A percentile compares a stretch with the other conserved stretches of the same genome.
Evolutionary conservation across 2,797 vertebrate species (phyloP).

Genomic region (Pipistrellus pygmaeus): DNA sequence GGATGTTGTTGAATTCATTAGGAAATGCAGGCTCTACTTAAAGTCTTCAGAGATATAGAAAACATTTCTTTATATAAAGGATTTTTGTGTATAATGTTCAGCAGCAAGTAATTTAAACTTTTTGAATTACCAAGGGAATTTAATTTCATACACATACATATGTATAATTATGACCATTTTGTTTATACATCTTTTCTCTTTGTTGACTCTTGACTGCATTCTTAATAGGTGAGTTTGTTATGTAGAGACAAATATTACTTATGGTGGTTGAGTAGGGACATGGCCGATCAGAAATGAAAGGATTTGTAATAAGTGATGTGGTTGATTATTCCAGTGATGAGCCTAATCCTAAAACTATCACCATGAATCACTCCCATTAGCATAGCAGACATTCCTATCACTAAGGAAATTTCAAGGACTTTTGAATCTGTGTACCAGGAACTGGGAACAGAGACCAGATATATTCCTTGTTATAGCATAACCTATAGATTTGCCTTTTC

Average conservation of each 20-base stretch:
- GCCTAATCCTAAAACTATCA: not conserved
- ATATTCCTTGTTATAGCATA: not conserved
- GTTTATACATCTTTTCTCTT: constrained; percentile 7
- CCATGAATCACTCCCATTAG: not conserved
- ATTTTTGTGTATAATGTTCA: constrained; percentile 31
- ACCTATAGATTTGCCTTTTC: not conserved
- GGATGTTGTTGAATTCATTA: constrained; percentile 41
- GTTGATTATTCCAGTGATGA: constrained; percentile 10
- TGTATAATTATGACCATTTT: constrained; percentile 26
- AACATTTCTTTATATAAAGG: constrained; percentile 46
- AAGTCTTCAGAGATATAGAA: constrained; percentile 31
- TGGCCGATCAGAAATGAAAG: not conserved
- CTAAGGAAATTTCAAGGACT: not conserved
- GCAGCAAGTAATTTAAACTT: constrained; percentile 40
- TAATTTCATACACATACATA: not conserved
- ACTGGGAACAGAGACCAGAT: not conserved
- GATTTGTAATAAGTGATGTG: constrained; percentile 3
- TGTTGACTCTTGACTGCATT: not conserved
- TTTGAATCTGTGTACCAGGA: not conserved
- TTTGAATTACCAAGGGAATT: constrained; percentile 49
- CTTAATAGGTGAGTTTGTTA: not conserved
- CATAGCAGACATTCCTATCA: not conserved
- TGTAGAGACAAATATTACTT: not conserved
- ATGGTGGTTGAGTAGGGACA: not conserved
- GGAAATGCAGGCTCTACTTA: not conserved